These are phyloP conservation scores for Beris morrisii DNA, from an alignment of 2,888 invertebrate species.

Conservation along the genomic window DNA sequence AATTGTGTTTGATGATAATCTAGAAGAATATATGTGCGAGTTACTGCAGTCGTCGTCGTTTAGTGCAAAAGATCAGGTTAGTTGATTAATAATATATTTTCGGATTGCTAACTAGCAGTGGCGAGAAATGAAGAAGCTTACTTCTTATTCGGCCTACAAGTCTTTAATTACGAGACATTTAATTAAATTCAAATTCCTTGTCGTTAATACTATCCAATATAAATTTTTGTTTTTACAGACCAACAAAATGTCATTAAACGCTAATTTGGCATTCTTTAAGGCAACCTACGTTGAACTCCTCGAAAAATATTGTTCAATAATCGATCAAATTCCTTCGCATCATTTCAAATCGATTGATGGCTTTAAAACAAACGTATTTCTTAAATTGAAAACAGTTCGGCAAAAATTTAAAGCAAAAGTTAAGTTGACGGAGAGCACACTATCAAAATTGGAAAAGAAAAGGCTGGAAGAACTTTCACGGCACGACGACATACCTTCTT, in stretches of 20 bases:
- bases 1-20: slow-evolving; percentile 27
- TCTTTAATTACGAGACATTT: not conserved
- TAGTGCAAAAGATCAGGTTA: slow-evolving; percentile 29
- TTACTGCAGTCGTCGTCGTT: slow-evolving; percentile 22
- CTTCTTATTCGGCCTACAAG: not conserved
- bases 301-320: slow-evolving; percentile 65
- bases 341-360: slow-evolving; percentile 65
- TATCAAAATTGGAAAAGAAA: slow-evolving; percentile 43
- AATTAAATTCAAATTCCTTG: not conserved
- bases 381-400: slow-evolving; percentile 61
- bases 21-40: slow-evolving; percentile 32
- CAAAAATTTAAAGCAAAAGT: slow-evolving; percentile 63
- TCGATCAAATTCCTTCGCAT: slow-evolving; percentile 66
- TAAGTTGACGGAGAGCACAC: slow-evolving; percentile 53
- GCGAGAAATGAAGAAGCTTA: not conserved
- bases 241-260: slow-evolving; percentile 16
- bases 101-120: not conserved
- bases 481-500: slow-evolving; percentile 12
- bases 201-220: not conserved
- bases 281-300: slow-evolving; percentile 63
- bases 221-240: not conserved
- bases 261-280: slow-evolving; percentile 51
- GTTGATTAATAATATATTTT: not conserved
- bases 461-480: slow-evolving; percentile 35
- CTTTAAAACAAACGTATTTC: slow-evolving; percentile 61